Base-by-base conservation (phyloP, 2,888 invertebrate genomes). In the Cosmia trapezina region DNA sequence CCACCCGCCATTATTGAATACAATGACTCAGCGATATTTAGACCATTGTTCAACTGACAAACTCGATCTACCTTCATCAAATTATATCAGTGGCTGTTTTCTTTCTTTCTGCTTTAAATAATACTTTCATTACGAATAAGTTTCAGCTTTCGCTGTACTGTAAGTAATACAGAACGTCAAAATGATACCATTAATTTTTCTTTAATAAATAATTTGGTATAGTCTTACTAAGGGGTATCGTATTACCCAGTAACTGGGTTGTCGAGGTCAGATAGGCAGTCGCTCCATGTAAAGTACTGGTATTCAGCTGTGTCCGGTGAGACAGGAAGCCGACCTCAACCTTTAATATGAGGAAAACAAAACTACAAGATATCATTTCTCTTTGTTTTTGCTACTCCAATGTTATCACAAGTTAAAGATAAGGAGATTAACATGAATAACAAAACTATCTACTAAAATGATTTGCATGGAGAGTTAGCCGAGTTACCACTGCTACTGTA, bases 1-100 rank as follows among this genome's bases (percentile, higher is more conserved):
- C 90, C 90, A 85, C 69, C 65, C 66, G 76, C 70, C 81, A 80
- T 88, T 83, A 88, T 88, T 84, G 82, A 85, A 78, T 78, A 53
- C 67, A 79, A 70, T 92, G 92, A 92, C 83, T 91, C 86, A 70
- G 88, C 92, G 65, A 73, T 86, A 76, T 85, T 86, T 78, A 60
- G 45, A 47, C 76, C 72, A 89, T 89, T 89, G 90, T 89, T 87
- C 82, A 80, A 69, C 78, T 76, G 69, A 74, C 76, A 53, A 75
- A 74, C 78, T 81, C 83, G 70, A 76, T 77, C 77, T 79, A 78
- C 83, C 78, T 80, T 81, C 75, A 79, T 81, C 82, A 75, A 83
- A 83, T 84, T 80, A 87, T 86, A 84, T 76, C 77, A 78, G 63
- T 65, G 65, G 49, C 65, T 69, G 66, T 79, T 79, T 75, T 77